Evolutionary conservation across 2,888 invertebrate species (phyloP), one percentile per base, ranked within the genome.

Genomic region (Cosmia pyralina): DNA sequence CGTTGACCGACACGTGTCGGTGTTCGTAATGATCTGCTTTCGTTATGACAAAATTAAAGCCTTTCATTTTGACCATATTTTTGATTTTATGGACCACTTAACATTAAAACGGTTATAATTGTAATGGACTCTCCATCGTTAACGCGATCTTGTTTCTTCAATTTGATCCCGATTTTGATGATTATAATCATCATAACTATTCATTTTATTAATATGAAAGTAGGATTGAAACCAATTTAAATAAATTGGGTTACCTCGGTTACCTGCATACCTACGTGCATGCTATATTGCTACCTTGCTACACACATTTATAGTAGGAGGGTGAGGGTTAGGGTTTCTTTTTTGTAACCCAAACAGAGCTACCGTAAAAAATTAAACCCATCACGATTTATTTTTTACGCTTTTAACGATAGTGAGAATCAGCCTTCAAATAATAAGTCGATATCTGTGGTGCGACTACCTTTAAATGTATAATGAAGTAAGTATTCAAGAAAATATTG

Each of bases 251-350:
- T 44, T 38, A 28, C 28, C 28, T 28, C 28, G 28, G 28, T 28
- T 77, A 81, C 79, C 79, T 79, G 81, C 68, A 38, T 76, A n/a
- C n/a, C n/a, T n/a, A 62, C 13, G 11, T 66, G 58, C 38, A 55
- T 57, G 59, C 46, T 69, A 58, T 53, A 52, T 17, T n/a, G 44
- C 50, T 53, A 53, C 53, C 34, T 50, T 22, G 41, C 41, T 63
- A 63, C 50, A 28, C 52, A 53, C n/a, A 57, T 41, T 19, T 38
- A 15, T 34, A 50, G 0, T 4, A 17, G n/a, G n/a, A 50, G 17
- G 57, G 57, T 41, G n/a, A 11, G 38, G 44, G 50, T 17, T 22
- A 1, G 7, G 44, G 44, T 44, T 19, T 38, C 10, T 38, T 52
- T 74, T 73, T 63, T 63, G 17, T 44, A 44, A 41, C n/a, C 28